Evolutionary conservation across 2,888 invertebrate species (phyloP).

Genomic region (Hipparchia sbordonii): DNA sequence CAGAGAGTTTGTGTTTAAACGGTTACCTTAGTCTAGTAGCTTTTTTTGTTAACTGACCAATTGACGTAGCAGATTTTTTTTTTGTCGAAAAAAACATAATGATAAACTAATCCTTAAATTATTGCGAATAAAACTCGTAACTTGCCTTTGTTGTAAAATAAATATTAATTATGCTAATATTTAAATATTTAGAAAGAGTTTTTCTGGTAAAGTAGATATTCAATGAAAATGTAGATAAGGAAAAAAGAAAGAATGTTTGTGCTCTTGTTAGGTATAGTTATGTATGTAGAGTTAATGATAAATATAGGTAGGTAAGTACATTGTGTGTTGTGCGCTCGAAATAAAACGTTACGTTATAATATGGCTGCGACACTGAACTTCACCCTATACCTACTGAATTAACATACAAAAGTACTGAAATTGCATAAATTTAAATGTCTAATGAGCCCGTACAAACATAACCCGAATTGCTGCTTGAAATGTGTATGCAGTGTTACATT

Average conservation of each 20-base stretch:
- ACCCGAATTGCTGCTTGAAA: constrained; percentile 20
- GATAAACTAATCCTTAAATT: too few relatives aligned
- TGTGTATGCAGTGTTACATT: constrained; percentile 6
- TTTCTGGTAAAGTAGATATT: too few relatives aligned
- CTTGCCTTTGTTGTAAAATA: too few relatives aligned
- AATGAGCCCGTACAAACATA: constrained; percentile 48
- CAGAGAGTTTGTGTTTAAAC: too few relatives aligned
- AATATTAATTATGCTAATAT: too few relatives aligned
- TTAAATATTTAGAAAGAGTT: too few relatives aligned
- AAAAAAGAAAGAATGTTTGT: neutral
- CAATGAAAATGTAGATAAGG: too few relatives aligned
- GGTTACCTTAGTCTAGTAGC: too few relatives aligned
- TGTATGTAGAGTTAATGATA: neutral
- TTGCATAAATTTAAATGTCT: constrained; percentile 72
- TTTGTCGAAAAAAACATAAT: too few relatives aligned
- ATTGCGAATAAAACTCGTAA: too few relatives aligned
- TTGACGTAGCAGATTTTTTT: too few relatives aligned
- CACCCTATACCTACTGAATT: constrained; percentile 71
- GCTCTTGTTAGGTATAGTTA: neutral
- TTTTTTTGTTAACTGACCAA: too few relatives aligned
- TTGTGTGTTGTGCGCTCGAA: constrained; percentile 46
- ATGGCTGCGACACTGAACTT: constrained; percentile 76
- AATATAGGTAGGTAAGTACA: neutral
- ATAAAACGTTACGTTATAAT: constrained; percentile 57
- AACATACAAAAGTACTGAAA: constrained; percentile 80